Evolutionary conservation across 2,888 invertebrate species (phyloP), one percentile per base, ranked within the genome.

Genomic region (Griposia aprilina): DNA sequence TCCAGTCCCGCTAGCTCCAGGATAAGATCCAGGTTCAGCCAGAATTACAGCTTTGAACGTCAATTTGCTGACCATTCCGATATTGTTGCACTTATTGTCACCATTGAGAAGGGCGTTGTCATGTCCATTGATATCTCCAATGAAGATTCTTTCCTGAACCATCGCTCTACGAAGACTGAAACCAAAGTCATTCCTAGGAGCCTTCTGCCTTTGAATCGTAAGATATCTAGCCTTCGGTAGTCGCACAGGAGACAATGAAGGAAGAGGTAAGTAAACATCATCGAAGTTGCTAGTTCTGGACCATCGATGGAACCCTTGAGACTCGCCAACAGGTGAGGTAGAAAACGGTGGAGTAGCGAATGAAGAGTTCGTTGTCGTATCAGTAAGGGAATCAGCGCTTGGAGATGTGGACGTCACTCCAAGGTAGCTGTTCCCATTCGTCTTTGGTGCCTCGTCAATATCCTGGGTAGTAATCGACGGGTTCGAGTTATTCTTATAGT

Each of bases 81-180:
- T 93, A 30, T 93, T 94, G 88, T 93, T 95, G 74, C 93, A 94
- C 88, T 96, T 96, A 81, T 93, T 94, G 70, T 96, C 95, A 59
- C 96, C 94, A 88, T 96, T 96, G 23, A 93, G 76, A 20, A 95
- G 85, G 10, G 93, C 93, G 81, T 94, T 94, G 41, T 94, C 93
- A 74, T 95, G 94, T 2, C 95, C 94, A 70, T 95, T 95, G 6
- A 93, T 85, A 59, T 95, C 94, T 48, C 96, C 95, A 78, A 96
- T 95, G 74, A 95, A 96, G 50, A 96, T 89, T 84, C 98, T 97
- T 92, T 98, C 98, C 84, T 99, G 97, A 68, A 99, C 98, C 93
- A 98, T 98, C 5, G 99, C 99, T 89, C 99, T 97, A 11, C 99
- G 97, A 84, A 99, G 96, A 83, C 99, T 99, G 92, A 99, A 99